Conservation (phyloP, 2,113 vertebrate genomes). For the human region GRCh38 chr17:13241001-13241500, state of each 20-base stretch:
- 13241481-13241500: not conserved
- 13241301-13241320: not conserved
- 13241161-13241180: conserved; percentile 1
- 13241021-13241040: conserved; percentile 31
- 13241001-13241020: not conserved
- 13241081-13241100: not conserved
- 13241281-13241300: not conserved
- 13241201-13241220: not conserved
- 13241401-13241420: not conserved
- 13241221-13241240: not conserved
- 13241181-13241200: not conserved
- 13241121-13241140: not conserved
- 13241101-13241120: conserved; percentile 30
- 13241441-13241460: not conserved
- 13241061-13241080: not conserved
- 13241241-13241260: not conserved
- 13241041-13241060: conserved; percentile 10
- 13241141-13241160: not conserved
- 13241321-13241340: not conserved
- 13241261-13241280: conserved; percentile 10
- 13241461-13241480: not conserved
- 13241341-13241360: not conserved
- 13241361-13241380: not conserved
- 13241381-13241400: not conserved
- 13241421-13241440: not conserved